A percentile compares a stretch with the other conserved stretches of the same genome.
Conservation (phyloP, 2,113 vertebrate genomes). For the Nothoprocta pentlandii region DNA sequence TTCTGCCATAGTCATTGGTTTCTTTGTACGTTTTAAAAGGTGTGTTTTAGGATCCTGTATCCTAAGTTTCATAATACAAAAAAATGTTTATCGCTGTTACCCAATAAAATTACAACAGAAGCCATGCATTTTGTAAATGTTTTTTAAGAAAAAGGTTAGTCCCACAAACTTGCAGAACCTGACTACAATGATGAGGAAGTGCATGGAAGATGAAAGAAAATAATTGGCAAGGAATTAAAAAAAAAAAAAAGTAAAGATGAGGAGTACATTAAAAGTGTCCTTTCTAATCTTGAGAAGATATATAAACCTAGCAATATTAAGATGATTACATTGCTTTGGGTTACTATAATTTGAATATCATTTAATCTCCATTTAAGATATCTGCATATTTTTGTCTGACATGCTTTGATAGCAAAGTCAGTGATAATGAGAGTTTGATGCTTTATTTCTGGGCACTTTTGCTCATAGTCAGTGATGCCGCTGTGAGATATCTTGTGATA, state of each 20-base stretch:
- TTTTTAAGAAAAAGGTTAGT: background rate
- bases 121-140: background rate
- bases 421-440: constrained; percentile 38
- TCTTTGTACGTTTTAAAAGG: background rate
- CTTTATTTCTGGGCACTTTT: constrained; percentile 41
- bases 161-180: background rate
- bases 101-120: background rate
- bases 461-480: constrained; percentile 14
- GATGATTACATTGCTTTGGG: constrained; percentile 1
- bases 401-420: constrained; percentile 33
- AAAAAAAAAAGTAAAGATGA: background rate
- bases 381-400: constrained; percentile 33
- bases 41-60: background rate
- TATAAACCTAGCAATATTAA: constrained; percentile 19
- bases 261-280: constrained; percentile 7
- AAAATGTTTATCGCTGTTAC: background rate
- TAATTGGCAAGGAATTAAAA: constrained; percentile 15
- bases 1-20: background rate
- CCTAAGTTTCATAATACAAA: background rate
- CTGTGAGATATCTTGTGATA: constrained; percentile 32
- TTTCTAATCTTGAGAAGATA: constrained; percentile 15
- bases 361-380: constrained; percentile 40
- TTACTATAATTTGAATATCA: constrained; percentile 42
- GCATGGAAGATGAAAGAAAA: constrained; percentile 31
- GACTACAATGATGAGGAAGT: background rate